phyloP scores from a whole-genome alignment of 2,797 vertebrate species.

The Acrocephalus scirpaceus region DNA sequence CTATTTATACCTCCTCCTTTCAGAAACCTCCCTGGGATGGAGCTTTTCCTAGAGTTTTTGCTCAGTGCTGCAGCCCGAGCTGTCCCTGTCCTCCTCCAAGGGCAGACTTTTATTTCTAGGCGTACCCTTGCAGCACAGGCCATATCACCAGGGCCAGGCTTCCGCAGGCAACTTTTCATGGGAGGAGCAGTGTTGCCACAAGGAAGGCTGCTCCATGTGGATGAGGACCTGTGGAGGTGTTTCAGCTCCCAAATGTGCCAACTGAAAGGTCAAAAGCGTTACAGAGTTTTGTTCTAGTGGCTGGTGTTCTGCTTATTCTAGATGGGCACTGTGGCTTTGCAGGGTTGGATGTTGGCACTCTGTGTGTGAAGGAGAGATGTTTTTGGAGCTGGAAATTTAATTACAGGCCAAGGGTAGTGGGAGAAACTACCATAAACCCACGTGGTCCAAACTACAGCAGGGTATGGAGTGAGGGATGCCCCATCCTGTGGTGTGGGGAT shows the following conservation, averaged over 20 bases:
- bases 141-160: constrained; percentile 4
- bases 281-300: not conserved
- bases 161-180: not conserved
- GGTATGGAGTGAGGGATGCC: not conserved
- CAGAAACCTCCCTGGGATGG: constrained; percentile 13
- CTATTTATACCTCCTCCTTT: constrained; percentile 66
- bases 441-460: not conserved
- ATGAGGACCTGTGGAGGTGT: not conserved
- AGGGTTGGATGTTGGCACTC: not conserved
- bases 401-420: not conserved
- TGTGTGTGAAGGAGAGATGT: not conserved
- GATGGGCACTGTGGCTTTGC: not conserved
- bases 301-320: not conserved
- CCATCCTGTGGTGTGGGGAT: not conserved
- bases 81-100: constrained; percentile 15
- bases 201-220: not conserved
- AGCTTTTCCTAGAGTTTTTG: constrained; percentile 46
- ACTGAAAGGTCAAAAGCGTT: not conserved
- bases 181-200: not conserved
- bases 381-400: not conserved
- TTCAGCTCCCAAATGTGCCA: not conserved
- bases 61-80: constrained; percentile 19
- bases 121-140: not conserved
- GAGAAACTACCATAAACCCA: not conserved
- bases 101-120: constrained; percentile 33